These are phyloP conservation scores for Lordiphosa collinella DNA, from an alignment of 1,140 invertebrate genomes.

Conservation along the genomic window DNA sequence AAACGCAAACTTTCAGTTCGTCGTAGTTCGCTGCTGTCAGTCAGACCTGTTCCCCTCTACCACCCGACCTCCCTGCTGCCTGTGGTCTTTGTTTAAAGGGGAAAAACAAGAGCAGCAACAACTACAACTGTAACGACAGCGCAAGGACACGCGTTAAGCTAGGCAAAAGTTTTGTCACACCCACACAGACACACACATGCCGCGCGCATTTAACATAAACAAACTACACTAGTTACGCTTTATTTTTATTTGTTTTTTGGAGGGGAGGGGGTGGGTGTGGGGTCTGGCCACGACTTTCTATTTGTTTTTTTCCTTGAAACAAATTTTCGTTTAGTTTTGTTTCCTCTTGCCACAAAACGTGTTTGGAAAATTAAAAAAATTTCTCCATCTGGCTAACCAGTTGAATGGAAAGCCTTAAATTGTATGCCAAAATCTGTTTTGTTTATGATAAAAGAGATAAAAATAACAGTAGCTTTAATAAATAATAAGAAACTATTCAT, in stretches of 20 bases:
- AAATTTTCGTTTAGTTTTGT: constrained; percentile 5
- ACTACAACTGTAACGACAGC: constrained; percentile 21
- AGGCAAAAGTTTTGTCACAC: constrained; percentile 60
- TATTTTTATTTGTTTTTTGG: constrained; percentile 12
- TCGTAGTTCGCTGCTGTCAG: constrained; percentile 39
- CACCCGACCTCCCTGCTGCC: constrained; percentile 15
- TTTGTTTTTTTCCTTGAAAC: constrained; percentile 43
- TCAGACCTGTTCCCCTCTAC: constrained; percentile 20
- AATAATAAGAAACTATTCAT: too few species aligned
- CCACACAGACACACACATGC: constrained; percentile 24
- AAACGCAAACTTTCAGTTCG: constrained; percentile 62
- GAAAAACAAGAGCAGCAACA: constrained; percentile 22
- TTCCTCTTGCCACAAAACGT: constrained; percentile 36
- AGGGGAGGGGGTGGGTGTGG: background rate
- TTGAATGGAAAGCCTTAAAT: background rate
- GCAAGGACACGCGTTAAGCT: constrained; percentile 68
- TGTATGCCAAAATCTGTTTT: too few species aligned
- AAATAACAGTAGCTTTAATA: too few species aligned
- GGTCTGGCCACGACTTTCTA: constrained; percentile 44
- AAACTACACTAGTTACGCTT: constrained; percentile 56
- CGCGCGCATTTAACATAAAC: constrained; percentile 68
- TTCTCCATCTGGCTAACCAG: background rate
- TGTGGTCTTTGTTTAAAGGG: constrained; percentile 59
- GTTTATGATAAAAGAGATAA: too few species aligned
- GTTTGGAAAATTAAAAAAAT: constrained; percentile 61